Percentiles rank a stretch among this genome's conserved stretches.
Evolutionary conservation across 2,797 vertebrate species (phyloP).

Genomic region (Trachops cirrhosus): DNA sequence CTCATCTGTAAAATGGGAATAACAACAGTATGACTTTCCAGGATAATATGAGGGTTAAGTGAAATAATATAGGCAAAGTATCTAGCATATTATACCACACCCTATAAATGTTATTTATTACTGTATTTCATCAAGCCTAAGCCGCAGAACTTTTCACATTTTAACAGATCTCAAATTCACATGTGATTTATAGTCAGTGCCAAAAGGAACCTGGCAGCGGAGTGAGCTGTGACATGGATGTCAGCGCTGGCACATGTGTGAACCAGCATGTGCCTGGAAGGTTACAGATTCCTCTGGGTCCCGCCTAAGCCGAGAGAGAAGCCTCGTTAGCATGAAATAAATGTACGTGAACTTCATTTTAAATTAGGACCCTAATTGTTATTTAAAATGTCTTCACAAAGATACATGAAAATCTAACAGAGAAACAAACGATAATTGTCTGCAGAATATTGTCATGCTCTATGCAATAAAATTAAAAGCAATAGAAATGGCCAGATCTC

Average conservation of each 20-base stretch:
- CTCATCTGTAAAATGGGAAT: background rate
- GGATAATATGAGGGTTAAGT: background rate
- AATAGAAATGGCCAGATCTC: background rate
- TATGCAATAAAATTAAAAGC: background rate
- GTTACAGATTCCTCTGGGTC: conserved; percentile 60
- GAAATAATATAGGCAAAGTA: background rate
- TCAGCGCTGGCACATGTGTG: conserved; percentile 62
- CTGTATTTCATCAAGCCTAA: conserved; percentile 38
- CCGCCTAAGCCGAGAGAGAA: conserved; percentile 56
- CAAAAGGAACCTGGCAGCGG: conserved; percentile 70
- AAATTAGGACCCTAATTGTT: conserved; percentile 33
- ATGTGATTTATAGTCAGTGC: conserved; percentile 58
- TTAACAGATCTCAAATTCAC: conserved; percentile 61
- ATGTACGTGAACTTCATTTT: conserved; percentile 46
- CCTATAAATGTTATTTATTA: conserved; percentile 63
- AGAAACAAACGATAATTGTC: conserved; percentile 56
- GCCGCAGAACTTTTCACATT: conserved; percentile 65
- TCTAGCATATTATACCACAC: background rate
- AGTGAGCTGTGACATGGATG: conserved; percentile 64
- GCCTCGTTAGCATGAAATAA: background rate
- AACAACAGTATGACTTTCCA: background rate
- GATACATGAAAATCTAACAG: background rate
- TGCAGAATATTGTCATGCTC: background rate
- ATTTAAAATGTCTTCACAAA: background rate
- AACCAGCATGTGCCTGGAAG: conserved; percentile 59